Base-by-base conservation (phyloP, 2,113 vertebrate species). In the Girardinichthys multiradiatus region DNA sequence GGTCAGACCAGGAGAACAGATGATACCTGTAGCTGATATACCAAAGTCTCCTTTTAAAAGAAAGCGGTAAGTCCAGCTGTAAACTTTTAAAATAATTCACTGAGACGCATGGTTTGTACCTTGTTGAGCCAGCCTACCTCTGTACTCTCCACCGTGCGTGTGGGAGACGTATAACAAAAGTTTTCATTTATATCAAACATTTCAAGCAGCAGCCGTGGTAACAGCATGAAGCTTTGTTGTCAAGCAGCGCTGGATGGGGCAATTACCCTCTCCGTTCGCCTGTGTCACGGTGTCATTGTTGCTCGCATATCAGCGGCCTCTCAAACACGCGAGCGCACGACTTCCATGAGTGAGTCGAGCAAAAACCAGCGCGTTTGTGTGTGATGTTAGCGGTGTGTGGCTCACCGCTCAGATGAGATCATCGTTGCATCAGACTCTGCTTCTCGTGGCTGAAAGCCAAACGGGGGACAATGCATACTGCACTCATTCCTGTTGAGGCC, bases 11-110 rank as follows among this genome's bases (percentile, higher is more conserved):
- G 98, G 98, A 92, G 98, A 99, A 35, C 98, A 99, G 92, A 98
- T 99, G 98, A 99, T 99, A 90, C 98, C 98, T 70, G 96, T 99
- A 90, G 96, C 98, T 74, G 98, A 99, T 84, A 97, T 98, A 95
- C 98, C 97, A 95, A 99, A 99, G 96, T 98, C 98, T 88, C 98
- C 97, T 90, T 99, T 98, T 89, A 99, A 98, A 93, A 96, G 97
- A 92, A 99, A 96, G 95, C 96, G 97, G 97, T 99, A 68, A 89
- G 87, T 54, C 57, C 42, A 8, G 1, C 27, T 19, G 35, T 24
- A 15, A 39, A 13, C 4, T 6, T 9, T 54, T 0, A 17, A 27
- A 4, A 64, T 26, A 24, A 45, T 13, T n/a, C 68, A 28, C 8
- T 45, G 48, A 69, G 71, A 62, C 42, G 54, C 31, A 51, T 0